Conservation (phyloP, 2,888 invertebrate species). For the Agrotis exclamationis region DNA sequence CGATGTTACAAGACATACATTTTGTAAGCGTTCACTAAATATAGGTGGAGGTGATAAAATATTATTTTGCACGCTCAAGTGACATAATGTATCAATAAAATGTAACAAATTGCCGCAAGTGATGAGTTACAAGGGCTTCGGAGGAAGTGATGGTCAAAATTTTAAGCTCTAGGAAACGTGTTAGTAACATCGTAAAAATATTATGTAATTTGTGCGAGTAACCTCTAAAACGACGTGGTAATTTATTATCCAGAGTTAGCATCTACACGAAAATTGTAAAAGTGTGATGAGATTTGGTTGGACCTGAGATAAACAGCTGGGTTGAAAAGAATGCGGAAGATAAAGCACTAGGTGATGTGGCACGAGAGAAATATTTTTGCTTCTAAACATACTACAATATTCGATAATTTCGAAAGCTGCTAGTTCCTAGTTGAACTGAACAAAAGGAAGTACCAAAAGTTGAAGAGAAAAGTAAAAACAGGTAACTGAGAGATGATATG, state of each 20-base stretch:
- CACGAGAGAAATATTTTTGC: background rate
- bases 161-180: slow-evolving; percentile 35
- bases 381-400: background rate
- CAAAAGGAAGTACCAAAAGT: too few relatives aligned
- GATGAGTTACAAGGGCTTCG: slow-evolving; percentile 50
- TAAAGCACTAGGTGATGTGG: background rate
- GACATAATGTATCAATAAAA: slow-evolving; percentile 62
- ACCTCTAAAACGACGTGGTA: slow-evolving; percentile 18
- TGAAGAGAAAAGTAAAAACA: too few relatives aligned
- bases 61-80: slow-evolving; percentile 56
- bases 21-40: slow-evolving; percentile 50
- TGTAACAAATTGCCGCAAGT: slow-evolving; percentile 46
- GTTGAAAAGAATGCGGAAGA: slow-evolving; percentile 38
- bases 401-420: background rate
- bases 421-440: too few relatives aligned
- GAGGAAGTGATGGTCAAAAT: slow-evolving; percentile 36
- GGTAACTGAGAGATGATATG: background rate
- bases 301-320: background rate
- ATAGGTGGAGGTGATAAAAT: slow-evolving; percentile 56
- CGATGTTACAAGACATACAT: slow-evolving; percentile 33
- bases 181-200: slow-evolving; percentile 40
- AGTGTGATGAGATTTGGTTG: slow-evolving; percentile 1
- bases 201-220: slow-evolving; percentile 18
- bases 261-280: background rate
- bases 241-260: slow-evolving; percentile 26